Evolutionary conservation across 2,797 vertebrate species (phyloP), one percentile per base, ranked within the genome.

Genomic region (Pseudochromis fuscus): DNA sequence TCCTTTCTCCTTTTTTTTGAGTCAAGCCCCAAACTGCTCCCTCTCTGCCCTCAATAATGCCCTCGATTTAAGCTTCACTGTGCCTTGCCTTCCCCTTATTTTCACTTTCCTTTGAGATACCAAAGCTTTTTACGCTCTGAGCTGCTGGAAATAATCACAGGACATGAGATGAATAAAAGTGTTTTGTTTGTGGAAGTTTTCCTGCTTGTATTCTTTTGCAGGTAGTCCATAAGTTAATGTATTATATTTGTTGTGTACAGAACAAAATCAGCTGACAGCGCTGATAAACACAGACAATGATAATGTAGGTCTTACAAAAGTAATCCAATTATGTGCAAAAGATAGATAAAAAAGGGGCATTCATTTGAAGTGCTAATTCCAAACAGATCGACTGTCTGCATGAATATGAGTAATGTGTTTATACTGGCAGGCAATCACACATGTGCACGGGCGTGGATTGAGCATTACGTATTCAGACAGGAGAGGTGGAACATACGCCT

Each of bases 21-120:
- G 81, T 75, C 55, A 27, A 77, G 72, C 79, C 69, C 70, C 65
- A 83, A 84, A 85, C 80, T 73, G 83, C 91, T 90, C 85, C 86
- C 77, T 72, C 81, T 75, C 85, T 89, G 90, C 89, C 91, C 89
- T 89, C 89, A 86, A 90, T 91, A 89, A 91, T 90, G 89, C 89
- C 89, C 90, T 92, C 89, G 89, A 91, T 92, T 91, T 91, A 89
- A 88, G 83, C 84, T 87, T 87, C 72, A 75, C 85, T 31, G 67
- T 88, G 73, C 85, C 82, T 88, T 81, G 87, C 85, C 81, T 88
- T 85, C 75, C 69, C 56, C 81, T 73, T 85, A 72, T 84, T 87
- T 88, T 69, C 55, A 6, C 65, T 86, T 82, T 52, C 84, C 84
- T 88, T 89, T 89, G 70, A 90, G 76, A 89, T 88, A 85, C 70